Evolutionary conservation across 2,888 invertebrate genomes (phyloP).

Genomic region (Parelbella ahira): DNA sequence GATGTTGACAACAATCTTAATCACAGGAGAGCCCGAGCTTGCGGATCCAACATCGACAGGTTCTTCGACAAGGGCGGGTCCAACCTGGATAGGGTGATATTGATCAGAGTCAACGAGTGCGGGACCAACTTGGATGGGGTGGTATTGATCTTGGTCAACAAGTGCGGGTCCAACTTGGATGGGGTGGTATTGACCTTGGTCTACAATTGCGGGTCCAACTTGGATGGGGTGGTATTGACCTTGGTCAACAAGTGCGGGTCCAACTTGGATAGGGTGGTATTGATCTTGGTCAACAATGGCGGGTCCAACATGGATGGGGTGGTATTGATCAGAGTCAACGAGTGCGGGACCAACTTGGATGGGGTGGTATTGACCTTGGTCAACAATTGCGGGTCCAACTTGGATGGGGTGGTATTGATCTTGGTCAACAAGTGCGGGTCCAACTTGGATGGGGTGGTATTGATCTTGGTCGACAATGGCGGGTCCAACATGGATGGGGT

Average conservation of each 20-base stretch:
- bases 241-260: not conserved
- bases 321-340: slow-evolving; percentile 25
- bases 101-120: slow-evolving; percentile 31
- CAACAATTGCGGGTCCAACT: slow-evolving; percentile 28
- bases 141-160: slow-evolving; percentile 4
- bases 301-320: slow-evolving; percentile 30
- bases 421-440: slow-evolving; percentile 22
- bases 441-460: slow-evolving; percentile 12
- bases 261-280: not conserved
- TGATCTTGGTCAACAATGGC: slow-evolving; percentile 31
- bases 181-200: slow-evolving; percentile 3
- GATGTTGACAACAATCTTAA: slow-evolving; percentile 12
- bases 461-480: slow-evolving; percentile 17
- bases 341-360: slow-evolving; percentile 2
- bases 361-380: slow-evolving; percentile 14
- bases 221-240: not conserved
- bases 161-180: slow-evolving; percentile 1
- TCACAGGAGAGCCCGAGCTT: not conserved
- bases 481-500: slow-evolving; percentile 18
- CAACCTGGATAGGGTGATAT: not conserved
- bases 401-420: slow-evolving; percentile 14
- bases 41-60: slow-evolving; percentile 32
- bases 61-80: not conserved
- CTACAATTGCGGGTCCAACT: too few species aligned
- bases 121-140: slow-evolving; percentile 30